These are phyloP conservation scores for Meteorus sp. DNA, from an alignment of 1,140 invertebrate genomes.

Conservation along the genomic window DNA sequence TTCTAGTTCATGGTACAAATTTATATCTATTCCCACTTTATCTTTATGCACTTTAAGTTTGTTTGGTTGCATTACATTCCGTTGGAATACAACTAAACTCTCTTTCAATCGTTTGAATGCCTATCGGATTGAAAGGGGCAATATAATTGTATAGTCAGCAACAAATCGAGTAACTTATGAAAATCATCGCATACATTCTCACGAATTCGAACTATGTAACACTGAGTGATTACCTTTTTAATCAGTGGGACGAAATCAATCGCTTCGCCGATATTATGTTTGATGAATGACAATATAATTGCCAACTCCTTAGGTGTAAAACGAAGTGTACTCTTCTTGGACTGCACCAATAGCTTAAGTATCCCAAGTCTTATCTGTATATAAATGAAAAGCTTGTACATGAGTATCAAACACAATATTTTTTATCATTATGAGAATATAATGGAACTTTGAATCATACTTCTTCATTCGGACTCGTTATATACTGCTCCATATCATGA, in stretches of 20 bases:
- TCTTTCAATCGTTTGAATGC: constrained; percentile 47
- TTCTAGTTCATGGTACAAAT: constrained; percentile 31
- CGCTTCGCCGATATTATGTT: constrained; percentile 73
- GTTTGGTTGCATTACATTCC: constrained; percentile 34
- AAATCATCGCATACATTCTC: not conserved
- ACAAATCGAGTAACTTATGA: constrained; percentile 25
- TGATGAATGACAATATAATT: constrained; percentile 69
- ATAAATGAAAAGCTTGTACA: constrained; percentile 23
- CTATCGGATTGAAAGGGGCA: constrained; percentile 33
- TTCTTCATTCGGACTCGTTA: constrained; percentile 52
- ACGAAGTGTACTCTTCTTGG: constrained; percentile 71
- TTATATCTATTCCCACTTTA: constrained; percentile 29
- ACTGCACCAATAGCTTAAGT: constrained; percentile 74
- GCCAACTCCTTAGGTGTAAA: constrained; percentile 67
- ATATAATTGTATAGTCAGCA: constrained; percentile 14
- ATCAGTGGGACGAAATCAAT: constrained; percentile 63
- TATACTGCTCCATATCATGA: constrained; percentile 44
- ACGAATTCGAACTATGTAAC: constrained; percentile 11
- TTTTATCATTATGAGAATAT: constrained; percentile 17
- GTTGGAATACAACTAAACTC: constrained; percentile 39
- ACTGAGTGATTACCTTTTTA: constrained; percentile 63
- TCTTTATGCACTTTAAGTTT: constrained; percentile 33
- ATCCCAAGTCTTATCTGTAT: constrained; percentile 56
- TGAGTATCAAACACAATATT: constrained; percentile 10
- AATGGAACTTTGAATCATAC: constrained; percentile 39